Conservation (phyloP, 2,797 vertebrate species). For the Lateolabrax maculatus region DNA sequence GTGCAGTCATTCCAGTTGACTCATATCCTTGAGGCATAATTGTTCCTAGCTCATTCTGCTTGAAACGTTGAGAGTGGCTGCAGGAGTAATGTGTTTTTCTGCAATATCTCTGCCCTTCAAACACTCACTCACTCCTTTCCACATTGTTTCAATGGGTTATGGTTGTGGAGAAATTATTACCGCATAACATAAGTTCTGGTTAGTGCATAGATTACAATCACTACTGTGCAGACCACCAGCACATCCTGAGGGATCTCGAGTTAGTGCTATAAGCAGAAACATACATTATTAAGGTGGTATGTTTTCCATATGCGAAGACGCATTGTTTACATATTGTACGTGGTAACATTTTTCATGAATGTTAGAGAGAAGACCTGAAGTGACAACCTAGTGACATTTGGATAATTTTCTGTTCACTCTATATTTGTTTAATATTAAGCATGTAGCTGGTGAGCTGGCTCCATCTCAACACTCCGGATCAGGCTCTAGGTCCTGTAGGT, state of each 20-base stretch:
- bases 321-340: constrained; percentile 8
- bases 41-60: constrained; percentile 55
- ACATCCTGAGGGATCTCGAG: constrained; percentile 11
- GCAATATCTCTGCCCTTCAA: constrained; percentile 44
- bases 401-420: too few species aligned
- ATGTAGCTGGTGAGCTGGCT: too few species aligned
- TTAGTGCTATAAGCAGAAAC: constrained; percentile 32
- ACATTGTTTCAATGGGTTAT: constrained; percentile 29
- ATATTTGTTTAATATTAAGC: too few species aligned
- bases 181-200: constrained; percentile 38
- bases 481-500: too few species aligned
- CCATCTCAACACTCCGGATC: too few species aligned
- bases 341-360: constrained; percentile 15
- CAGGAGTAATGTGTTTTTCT: constrained; percentile 38
- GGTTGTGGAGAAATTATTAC: constrained; percentile 26
- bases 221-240: constrained; percentile 4
- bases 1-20: constrained; percentile 50
- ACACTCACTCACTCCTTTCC: constrained; percentile 4
- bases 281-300: constrained; percentile 53
- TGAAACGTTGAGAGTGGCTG: constrained; percentile 44
- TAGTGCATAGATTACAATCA: constrained; percentile 39
- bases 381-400: background rate
- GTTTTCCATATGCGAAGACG: constrained; percentile 28
- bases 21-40: constrained; percentile 55
- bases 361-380: constrained; percentile 9